Conservation (phyloP, 2,888 invertebrate species). For the Chalcosyrphus nemorum region DNA sequence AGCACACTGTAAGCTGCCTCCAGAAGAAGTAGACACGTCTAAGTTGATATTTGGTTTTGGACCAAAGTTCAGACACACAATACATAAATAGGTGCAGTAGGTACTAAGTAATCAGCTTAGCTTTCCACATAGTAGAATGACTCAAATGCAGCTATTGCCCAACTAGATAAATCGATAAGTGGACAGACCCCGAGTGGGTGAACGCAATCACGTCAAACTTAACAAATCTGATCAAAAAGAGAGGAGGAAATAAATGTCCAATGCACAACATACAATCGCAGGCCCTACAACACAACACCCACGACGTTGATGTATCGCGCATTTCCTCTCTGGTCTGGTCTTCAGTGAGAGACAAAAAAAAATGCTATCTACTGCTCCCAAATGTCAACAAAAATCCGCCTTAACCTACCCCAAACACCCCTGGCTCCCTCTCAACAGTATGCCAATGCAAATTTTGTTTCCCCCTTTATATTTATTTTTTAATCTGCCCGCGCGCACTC, state of each 20-base stretch:
- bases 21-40: no score
- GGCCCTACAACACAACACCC: slow-evolving; percentile 19
- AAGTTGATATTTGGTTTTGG: no score
- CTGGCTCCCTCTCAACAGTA: no score
- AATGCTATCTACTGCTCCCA: slow-evolving; percentile 16
- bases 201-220: slow-evolving; percentile 32
- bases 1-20: no score
- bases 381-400: slow-evolving; percentile 53
- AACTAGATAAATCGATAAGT: slow-evolving; percentile 40
- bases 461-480: slow-evolving; percentile 16
- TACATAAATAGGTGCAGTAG: no score
- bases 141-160: slow-evolving; percentile 1
- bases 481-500: slow-evolving; percentile 52
- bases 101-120: no score
- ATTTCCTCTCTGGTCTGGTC: slow-evolving; percentile 22
- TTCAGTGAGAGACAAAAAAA: neutral
- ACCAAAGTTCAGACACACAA: no score
- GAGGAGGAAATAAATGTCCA: slow-evolving; percentile 27
- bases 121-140: no score
- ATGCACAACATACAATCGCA: neutral
- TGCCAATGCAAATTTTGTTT: no score
- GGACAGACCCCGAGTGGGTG: slow-evolving; percentile 56
- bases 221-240: slow-evolving; percentile 27
- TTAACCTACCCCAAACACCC: neutral
- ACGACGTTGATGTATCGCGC: slow-evolving; percentile 9